Conservation (phyloP, 2,797 vertebrate genomes). For the Amblyopsis hoosieri region DNA sequence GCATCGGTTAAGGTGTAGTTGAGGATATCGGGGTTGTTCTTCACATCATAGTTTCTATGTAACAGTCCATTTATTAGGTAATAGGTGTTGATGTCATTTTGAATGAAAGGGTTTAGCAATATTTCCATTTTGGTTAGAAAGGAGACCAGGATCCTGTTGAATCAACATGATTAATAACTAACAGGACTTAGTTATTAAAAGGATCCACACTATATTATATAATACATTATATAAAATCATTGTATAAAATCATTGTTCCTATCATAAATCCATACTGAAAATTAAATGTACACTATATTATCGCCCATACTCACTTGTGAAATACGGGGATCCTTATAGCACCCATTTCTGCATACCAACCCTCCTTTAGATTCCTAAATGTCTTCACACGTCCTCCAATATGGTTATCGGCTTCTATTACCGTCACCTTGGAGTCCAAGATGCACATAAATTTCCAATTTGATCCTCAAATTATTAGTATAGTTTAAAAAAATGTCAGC, state of each 20-base stretch:
- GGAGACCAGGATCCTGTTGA: slow-evolving; percentile 73
- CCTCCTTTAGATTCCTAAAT: slow-evolving; percentile 75
- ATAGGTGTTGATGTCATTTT: slow-evolving; percentile 80
- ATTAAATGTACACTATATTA: too few relatives aligned
- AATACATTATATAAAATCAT: too few relatives aligned
- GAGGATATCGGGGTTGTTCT: slow-evolving; percentile 75
- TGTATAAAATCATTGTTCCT: too few relatives aligned
- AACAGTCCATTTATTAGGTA: slow-evolving; percentile 74
- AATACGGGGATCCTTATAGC: slow-evolving; percentile 87
- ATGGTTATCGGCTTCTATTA: slow-evolving; percentile 81
- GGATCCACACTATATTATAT: too few relatives aligned
- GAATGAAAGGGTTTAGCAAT: slow-evolving; percentile 69
- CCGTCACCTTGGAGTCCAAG: slow-evolving; percentile 72
- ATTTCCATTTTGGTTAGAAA: slow-evolving; percentile 73
- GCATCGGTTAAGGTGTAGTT: slow-evolving; percentile 67
- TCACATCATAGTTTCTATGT: slow-evolving; percentile 65
- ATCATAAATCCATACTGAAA: too few relatives aligned
- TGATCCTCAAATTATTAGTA: too few relatives aligned
- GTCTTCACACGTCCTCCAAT: slow-evolving; percentile 85
- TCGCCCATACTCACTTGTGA: slow-evolving; percentile 75
- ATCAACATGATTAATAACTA: not conserved
- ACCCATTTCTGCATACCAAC: slow-evolving; percentile 85
- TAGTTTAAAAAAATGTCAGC: not conserved
- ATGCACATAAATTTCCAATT: not conserved
- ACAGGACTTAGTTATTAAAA: too few relatives aligned